These are phyloP conservation scores for Cirrhinus molitorella DNA, from an alignment of 2,797 vertebrate genomes.

Conservation along the genomic window DNA sequence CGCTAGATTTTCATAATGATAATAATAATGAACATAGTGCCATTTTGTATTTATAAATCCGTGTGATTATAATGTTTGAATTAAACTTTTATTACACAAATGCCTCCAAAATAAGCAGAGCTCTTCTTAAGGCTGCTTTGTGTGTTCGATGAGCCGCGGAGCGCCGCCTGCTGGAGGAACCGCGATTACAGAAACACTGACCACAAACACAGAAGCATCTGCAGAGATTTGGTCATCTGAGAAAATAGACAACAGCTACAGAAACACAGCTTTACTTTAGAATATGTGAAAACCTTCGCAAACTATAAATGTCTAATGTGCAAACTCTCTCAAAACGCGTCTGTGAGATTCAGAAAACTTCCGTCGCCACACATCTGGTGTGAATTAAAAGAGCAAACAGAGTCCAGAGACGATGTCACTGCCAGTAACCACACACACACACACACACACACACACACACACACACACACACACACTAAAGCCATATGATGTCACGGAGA, in stretches of 20 bases:
- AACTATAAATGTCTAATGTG: neutral
- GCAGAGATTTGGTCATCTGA: neutral
- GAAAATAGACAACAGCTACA: neutral
- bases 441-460: constrained; percentile 16
- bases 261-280: neutral
- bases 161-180: constrained; percentile 9
- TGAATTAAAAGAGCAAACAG: neutral
- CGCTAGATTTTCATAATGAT: neutral
- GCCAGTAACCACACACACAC: constrained; percentile 6
- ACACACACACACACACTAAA: neutral
- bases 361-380: neutral
- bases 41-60: neutral
- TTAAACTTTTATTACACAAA: neutral
- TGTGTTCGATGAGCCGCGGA: neutral
- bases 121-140: too few relatives aligned
- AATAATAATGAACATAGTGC: neutral
- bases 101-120: neutral
- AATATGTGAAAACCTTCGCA: neutral
- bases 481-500: too few relatives aligned
- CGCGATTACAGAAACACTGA: neutral
- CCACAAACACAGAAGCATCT: too few relatives aligned
- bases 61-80: neutral
- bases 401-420: neutral
- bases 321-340: neutral
- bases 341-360: neutral